A percentile compares a stretch with the other conserved stretches of the same genome.
Conservation (phyloP, 2,113 vertebrate genomes). For the Gasterosteus aculeatus region DNA sequence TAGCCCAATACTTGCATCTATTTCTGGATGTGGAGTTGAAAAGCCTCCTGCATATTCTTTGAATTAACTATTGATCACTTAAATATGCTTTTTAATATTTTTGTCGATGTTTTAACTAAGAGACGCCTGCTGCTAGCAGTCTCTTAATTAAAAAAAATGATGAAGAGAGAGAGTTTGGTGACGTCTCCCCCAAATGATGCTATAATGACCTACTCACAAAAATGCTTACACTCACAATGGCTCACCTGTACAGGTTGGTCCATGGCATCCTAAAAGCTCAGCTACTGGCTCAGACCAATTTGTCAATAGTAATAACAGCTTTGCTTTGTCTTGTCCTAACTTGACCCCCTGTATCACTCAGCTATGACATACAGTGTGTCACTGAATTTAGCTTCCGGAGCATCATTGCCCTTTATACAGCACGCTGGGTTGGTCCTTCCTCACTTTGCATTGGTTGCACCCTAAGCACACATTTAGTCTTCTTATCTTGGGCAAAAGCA, state of each 20-base stretch:
- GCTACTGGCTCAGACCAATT: background rate
- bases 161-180: background rate
- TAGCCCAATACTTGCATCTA: constrained; percentile 52
- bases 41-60: background rate
- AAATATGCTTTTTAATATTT: no score
- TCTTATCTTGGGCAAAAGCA: no score
- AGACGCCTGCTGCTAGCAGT: background rate
- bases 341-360: background rate
- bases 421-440: background rate
- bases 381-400: background rate
- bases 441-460: background rate
- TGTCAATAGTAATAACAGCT: background rate
- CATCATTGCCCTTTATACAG: background rate
- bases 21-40: constrained; percentile 20
- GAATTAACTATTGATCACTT: background rate
- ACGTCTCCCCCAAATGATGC: background rate
- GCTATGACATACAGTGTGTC: background rate
- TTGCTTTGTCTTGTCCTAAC: background rate
- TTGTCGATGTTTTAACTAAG: no score
- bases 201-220: background rate
- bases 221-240: background rate
- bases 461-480: background rate
- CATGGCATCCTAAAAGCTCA: background rate
- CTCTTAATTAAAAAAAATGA: background rate
- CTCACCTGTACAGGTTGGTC: background rate